Base-by-base conservation (phyloP, 2,888 invertebrate genomes). In the Eubasilissa splendida region DNA sequence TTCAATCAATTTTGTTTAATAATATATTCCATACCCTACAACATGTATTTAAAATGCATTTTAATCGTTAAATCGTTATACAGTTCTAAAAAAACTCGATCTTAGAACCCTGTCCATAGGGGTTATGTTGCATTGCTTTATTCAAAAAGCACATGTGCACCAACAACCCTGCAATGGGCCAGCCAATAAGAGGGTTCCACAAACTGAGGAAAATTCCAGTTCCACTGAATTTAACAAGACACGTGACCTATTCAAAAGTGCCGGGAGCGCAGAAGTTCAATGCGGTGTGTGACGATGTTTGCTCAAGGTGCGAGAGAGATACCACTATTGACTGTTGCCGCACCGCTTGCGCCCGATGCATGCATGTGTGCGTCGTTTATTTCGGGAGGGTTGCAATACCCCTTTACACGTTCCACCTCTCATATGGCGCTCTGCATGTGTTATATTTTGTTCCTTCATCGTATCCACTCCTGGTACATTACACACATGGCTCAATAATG, bases 191-290 rank as follows among this genome's bases (percentile, higher is more conserved):
- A 76, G 60, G 71, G 33, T 82, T 80, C 78, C 82, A 78, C 80
- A 33, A 70, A 71, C 60, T 59, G 76, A 50, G 73, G 71, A 77
- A 75, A 75, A 53, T 53, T 42, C 63, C 31, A 79, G 66, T 81
- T 81, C 81, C 83, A 79, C 80, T 71, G 77, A 63, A 82, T 74
- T 76, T 75, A 68, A 82, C 80, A 66, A 80, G 81, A 81, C 84
- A 85, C 82, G 81, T 84, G 83, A 84, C 80, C 84, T 79, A 79
- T 76, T 82, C 83, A 82, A 77, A 81, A 73, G 52, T 60, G 82
- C 70, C 74, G 84, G 83, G 82, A 73, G 80, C 31, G 31, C 83
- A 82, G 80, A 78, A 63, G 53, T 7, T 14, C 22, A 4, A 14
- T n/a, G 56, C 70, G 76, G 65, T 80, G 58, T 22, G 52, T 14